phyloP scores from a whole-genome alignment of 2,797 vertebrate species.

The Calcarius lapponicus region DNA sequence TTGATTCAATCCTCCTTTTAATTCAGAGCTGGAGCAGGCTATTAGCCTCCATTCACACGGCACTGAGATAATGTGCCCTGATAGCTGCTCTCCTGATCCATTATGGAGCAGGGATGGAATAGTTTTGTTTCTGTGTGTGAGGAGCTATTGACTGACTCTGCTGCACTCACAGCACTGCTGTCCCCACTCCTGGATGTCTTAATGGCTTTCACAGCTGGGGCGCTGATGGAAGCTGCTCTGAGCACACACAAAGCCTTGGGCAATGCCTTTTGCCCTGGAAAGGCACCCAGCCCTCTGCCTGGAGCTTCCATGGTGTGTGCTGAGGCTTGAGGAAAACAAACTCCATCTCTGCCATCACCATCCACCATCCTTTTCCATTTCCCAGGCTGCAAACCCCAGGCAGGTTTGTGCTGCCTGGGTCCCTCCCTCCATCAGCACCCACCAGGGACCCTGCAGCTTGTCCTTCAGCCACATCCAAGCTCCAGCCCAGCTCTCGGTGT shows the following conservation, averaged over 20 bases:
- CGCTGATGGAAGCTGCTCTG: not conserved
- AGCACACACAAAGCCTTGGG: not conserved
- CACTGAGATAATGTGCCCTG: slow-evolving; percentile 25
- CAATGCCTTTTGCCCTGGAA: not conserved
- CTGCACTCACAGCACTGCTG: not conserved
- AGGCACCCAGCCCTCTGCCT: not conserved
- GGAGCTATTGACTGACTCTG: slow-evolving; percentile 9
- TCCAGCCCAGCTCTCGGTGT: not conserved
- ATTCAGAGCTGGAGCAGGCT: slow-evolving; percentile 39
- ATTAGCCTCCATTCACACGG: slow-evolving; percentile 43
- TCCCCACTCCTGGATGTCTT: not conserved
- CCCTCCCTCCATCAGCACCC: not conserved
- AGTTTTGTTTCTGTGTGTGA: slow-evolving; percentile 29
- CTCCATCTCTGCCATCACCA: not conserved
- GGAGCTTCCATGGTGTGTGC: not conserved
- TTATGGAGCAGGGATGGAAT: not conserved
- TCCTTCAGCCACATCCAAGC: not conserved
- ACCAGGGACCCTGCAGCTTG: accelerated
- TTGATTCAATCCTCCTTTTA: slow-evolving; percentile 49
- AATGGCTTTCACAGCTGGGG: not conserved
- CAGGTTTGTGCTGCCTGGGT: not conserved
- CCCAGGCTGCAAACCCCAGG: not conserved
- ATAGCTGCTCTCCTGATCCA: slow-evolving; percentile 47
- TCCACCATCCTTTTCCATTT: not conserved
- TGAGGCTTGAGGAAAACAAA: not conserved